Percentiles rank a stretch among this genome's conserved stretches.
phyloP scores from a whole-genome alignment of 2,113 vertebrate genomes.

The Python bivittatus region DNA sequence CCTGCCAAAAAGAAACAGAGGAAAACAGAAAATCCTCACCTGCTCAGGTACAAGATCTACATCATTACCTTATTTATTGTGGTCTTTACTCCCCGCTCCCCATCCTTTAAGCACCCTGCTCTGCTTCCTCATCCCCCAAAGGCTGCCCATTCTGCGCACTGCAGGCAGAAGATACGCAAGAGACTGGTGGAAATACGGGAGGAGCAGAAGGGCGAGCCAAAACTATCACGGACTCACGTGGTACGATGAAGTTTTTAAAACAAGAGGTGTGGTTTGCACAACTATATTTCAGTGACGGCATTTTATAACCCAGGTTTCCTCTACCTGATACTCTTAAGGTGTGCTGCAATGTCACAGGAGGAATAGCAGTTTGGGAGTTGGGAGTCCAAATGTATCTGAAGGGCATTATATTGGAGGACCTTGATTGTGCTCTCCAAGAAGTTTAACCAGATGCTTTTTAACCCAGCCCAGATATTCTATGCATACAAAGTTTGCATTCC shows the following conservation, averaged over 20 bases:
- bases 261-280: background rate
- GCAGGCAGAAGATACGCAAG: background rate
- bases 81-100: too few species aligned
- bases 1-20: too few species aligned
- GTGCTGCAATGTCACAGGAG: background rate
- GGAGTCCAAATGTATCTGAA: background rate
- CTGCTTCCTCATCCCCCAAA: background rate
- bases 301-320: background rate
- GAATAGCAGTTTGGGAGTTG: background rate
- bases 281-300: background rate
- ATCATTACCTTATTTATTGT: too few species aligned
- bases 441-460: background rate
- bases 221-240: background rate
- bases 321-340: background rate
- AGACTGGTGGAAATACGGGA: background rate
- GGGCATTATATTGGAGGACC: background rate
- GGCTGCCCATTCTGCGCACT: background rate
- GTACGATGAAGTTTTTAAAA: background rate
- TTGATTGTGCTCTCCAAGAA: background rate
- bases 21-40: too few species aligned
- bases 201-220: background rate
- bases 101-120: background rate
- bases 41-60: too few species aligned
- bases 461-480: background rate
- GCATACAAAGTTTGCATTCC: background rate